phyloP scores from a whole-genome alignment of 1,140 invertebrate species.

The Euwallacea fornicatus region DNA sequence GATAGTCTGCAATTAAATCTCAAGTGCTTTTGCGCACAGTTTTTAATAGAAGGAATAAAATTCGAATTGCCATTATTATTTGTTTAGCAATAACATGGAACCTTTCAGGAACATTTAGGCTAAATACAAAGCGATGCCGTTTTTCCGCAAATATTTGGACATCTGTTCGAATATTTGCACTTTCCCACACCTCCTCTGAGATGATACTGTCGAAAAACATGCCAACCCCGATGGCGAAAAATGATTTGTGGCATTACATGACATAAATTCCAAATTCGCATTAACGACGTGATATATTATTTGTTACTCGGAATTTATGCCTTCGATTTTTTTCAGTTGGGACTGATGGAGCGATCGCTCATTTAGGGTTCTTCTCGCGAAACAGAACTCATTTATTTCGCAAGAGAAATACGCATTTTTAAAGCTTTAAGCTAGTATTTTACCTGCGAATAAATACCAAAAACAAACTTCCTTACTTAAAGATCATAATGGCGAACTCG shows the following conservation, averaged over 20 bases:
- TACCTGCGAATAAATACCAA: no score
- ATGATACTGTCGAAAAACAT: constrained; percentile 13
- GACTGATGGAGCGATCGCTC: constrained; percentile 1
- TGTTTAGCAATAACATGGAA: no score
- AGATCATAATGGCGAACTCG: no score
- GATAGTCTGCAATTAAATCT: no score
- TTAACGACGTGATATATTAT: constrained; percentile 20
- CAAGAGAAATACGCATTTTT: neutral
- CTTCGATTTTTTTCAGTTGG: constrained; percentile 13
- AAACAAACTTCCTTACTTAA: no score
- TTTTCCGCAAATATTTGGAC: neutral
- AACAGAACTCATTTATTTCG: neutral
- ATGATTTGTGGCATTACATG: constrained; percentile 18
- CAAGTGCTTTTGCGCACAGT: no score
- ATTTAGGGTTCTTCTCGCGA: constrained; percentile 9
- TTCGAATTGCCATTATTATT: no score
- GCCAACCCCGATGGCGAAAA: constrained; percentile 5
- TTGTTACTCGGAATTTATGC: constrained; percentile 13
- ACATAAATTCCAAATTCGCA: constrained; percentile 19
- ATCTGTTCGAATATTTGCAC: constrained; percentile 6
- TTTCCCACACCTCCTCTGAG: neutral
- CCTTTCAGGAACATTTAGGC: no score
- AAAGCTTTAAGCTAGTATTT: neutral
- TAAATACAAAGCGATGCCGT: no score
- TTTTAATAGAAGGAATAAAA: no score